Conservation (phyloP, 2,113 vertebrate genomes). For the Tonatia bakeri region DNA sequence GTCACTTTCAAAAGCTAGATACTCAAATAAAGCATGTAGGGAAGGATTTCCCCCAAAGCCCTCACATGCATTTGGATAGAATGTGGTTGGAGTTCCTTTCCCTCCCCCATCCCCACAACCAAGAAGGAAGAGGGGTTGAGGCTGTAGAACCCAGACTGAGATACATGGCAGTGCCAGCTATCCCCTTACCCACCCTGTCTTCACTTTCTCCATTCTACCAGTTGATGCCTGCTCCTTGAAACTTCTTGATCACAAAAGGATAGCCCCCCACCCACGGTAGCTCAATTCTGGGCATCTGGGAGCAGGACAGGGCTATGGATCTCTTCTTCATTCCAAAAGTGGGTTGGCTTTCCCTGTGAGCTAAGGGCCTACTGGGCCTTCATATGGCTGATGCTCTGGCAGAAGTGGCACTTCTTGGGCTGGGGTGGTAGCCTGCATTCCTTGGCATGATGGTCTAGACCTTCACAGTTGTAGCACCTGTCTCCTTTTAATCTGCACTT, state of each 20-base stretch:
- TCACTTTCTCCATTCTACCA: slow-evolving; percentile 54
- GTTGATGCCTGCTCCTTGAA: slow-evolving; percentile 66
- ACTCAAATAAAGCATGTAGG: not conserved
- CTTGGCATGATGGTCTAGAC: slow-evolving; percentile 91
- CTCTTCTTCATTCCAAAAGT: slow-evolving; percentile 86
- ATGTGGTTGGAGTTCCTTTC: slow-evolving; percentile 37
- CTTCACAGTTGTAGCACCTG: slow-evolving; percentile 87
- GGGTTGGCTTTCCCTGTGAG: slow-evolving; percentile 90
- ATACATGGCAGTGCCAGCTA: slow-evolving; percentile 39
- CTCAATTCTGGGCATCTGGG: slow-evolving; percentile 86
- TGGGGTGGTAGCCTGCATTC: slow-evolving; percentile 97
- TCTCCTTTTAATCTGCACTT: slow-evolving; percentile 95
- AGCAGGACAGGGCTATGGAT: slow-evolving; percentile 80
- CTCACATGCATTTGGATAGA: slow-evolving; percentile 33
- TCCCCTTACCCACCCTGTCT: slow-evolving; percentile 26
- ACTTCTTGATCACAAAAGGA: slow-evolving; percentile 65
- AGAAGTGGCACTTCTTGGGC: slow-evolving; percentile 99
- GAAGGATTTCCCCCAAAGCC: not conserved
- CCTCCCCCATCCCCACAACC: not conserved
- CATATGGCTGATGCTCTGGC: slow-evolving; percentile 96
- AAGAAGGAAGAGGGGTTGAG: slow-evolving; percentile 55
- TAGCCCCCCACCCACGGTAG: slow-evolving; percentile 24
- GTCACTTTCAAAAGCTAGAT: too few relatives aligned
- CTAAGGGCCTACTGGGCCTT: slow-evolving; percentile 89
- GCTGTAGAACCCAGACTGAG: slow-evolving; percentile 55